Evolutionary conservation across 2,113 vertebrate species (phyloP).

Genomic region (Dinomys branickii): DNA sequence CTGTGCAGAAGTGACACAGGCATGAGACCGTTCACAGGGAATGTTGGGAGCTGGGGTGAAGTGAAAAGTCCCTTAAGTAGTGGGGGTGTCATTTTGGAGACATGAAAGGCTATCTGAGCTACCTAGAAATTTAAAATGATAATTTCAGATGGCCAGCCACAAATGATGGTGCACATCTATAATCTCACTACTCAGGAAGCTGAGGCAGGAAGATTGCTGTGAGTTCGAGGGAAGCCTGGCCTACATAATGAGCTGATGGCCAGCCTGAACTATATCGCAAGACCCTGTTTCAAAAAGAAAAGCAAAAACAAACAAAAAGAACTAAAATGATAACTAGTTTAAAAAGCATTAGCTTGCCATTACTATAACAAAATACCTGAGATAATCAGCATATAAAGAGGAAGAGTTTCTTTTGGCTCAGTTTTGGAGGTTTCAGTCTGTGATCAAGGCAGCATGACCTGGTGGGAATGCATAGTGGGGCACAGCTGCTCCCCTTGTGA

Average conservation of each 20-base stretch:
- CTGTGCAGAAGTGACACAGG: neutral
- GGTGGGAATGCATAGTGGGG: neutral
- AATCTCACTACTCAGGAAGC: neutral
- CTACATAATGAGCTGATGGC: neutral
- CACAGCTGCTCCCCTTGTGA: neutral
- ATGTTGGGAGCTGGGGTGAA: accelerated
- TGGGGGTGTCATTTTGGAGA: neutral
- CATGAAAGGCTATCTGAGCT: neutral
- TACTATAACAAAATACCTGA: neutral
- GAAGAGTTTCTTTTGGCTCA: neutral
- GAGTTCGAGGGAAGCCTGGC: neutral
- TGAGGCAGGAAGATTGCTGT: neutral
- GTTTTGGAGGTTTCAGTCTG: neutral
- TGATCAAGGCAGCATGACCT: neutral
- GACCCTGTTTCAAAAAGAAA: neutral
- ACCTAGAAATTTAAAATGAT: neutral
- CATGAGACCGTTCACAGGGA: neutral
- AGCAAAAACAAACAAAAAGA: neutral
- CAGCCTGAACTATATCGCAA: neutral
- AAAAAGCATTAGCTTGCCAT: neutral
- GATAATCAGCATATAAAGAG: neutral
- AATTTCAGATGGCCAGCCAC: neutral
- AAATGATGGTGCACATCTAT: neutral
- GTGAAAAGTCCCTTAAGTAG: neutral
- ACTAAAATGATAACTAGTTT: neutral